Evolutionary conservation across 2,113 vertebrate genomes (phyloP), one percentile per base, ranked within the genome.

Genomic region (Catharus minimus): DNA sequence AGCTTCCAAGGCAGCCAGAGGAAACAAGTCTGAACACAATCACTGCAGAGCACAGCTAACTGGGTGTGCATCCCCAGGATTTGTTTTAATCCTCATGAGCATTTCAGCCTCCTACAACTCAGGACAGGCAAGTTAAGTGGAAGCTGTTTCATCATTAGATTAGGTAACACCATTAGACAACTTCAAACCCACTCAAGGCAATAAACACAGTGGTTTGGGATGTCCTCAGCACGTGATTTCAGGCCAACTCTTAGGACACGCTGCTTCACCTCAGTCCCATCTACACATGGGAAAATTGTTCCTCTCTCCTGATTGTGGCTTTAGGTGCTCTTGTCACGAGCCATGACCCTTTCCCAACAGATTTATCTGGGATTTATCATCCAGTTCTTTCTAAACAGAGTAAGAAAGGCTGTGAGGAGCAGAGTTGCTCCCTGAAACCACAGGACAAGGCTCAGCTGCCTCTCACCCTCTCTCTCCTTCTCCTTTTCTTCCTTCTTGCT

Each of bases 401-500:
- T 2, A 65, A 36, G 18, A 52, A 89, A 68, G 55, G 56, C 46
- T 66, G 46, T 56, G 33, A 93, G 53, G 33, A 87, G 58, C 32
- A 75, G 28, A 33, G 4, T 64, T 38, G 27, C 46, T 5, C 73
- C 24, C 65, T 57, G n/a, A 62, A 72, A 43, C 12, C 26, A 38
- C 15, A 53, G 39, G 55, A 21, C 26, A 89, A 47, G 39, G 26
- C 43, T 50, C 17, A 74, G 76, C 64, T 38, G 16, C 60, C 43
- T 32, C 97, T 97, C 91, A 99, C 99, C 98, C 36, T 99, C 99
- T 95, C 99, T 98, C 47, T 99, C 99, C 91, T 99, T 99, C 62
- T 99, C 99, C 89, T 99, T 99, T 81, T 99, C 99, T 91, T 99
- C 99, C 78, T 99, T 99, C 96, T 99, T 99, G 98, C 99, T 99